These are phyloP conservation scores for Plecturocebus donacophilus DNA, from an alignment of 2,113 vertebrate species.

Conservation along the genomic window DNA sequence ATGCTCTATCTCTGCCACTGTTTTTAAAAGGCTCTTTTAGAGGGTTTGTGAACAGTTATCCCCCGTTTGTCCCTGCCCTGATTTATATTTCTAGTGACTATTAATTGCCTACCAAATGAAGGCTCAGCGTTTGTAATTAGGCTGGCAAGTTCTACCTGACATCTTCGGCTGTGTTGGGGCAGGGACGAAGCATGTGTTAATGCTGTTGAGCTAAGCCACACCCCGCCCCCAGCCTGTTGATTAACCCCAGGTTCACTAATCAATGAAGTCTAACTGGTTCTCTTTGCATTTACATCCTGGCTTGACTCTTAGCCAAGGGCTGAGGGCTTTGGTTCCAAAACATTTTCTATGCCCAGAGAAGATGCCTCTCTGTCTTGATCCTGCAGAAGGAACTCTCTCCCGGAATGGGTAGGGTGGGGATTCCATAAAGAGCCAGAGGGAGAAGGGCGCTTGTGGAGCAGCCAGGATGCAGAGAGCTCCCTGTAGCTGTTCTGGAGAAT, in stretches of 20 bases:
- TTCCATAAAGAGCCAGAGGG: not conserved
- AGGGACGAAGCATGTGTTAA: not conserved
- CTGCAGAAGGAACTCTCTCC: not conserved
- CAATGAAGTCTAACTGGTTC: not conserved
- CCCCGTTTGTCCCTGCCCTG: slow-evolving; percentile 47
- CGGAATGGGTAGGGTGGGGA: accelerated
- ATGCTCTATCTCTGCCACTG: not conserved
- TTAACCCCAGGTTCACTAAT: not conserved
- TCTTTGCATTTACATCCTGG: not conserved
- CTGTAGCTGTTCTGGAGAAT: accelerated
- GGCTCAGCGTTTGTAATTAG: slow-evolving; percentile 69
- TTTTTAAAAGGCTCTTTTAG: not conserved
- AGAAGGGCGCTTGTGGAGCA: too few relatives aligned
- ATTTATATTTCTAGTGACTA: slow-evolving; percentile 64
- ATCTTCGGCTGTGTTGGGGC: slow-evolving; percentile 35
- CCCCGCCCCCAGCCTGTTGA: not conserved
- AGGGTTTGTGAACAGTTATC: not conserved
- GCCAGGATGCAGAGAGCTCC: not conserved
- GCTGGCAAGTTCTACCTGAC: slow-evolving; percentile 46
- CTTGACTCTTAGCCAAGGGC: not conserved
- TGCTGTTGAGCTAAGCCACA: not conserved
- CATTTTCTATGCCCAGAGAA: not conserved
- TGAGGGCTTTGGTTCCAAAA: not conserved
- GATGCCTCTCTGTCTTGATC: not conserved
- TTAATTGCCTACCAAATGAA: slow-evolving; percentile 58